phyloP scores from a whole-genome alignment of 2,888 invertebrate species.

The Caenorhabditis afra region DNA sequence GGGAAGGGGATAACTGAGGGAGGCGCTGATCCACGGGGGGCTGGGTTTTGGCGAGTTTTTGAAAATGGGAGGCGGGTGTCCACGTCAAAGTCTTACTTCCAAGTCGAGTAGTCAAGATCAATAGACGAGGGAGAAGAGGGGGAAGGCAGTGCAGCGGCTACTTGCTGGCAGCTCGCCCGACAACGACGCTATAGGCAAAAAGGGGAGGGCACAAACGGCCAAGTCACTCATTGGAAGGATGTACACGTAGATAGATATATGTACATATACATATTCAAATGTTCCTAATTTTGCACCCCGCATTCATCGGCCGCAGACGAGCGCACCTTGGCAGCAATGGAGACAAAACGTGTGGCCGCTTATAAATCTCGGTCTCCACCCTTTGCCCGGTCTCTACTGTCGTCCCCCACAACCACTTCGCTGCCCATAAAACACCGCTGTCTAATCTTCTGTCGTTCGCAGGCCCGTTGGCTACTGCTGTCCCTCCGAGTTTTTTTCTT shows the following conservation, averaged over 20 bases:
- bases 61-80: slow-evolving; percentile 56
- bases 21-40: slow-evolving; percentile 59
- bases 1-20: slow-evolving; percentile 52
- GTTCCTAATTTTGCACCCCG: slow-evolving; percentile 22
- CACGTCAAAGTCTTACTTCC: slow-evolving; percentile 54
- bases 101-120: slow-evolving; percentile 53
- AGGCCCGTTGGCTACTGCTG: not conserved
- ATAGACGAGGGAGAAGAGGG: slow-evolving; percentile 48
- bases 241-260: slow-evolving; percentile 47
- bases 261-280: slow-evolving; percentile 25
- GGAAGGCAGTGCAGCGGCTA: slow-evolving; percentile 43
- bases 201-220: slow-evolving; percentile 54
- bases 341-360: slow-evolving; percentile 31
- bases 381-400: slow-evolving; percentile 1
- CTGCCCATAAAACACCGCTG: slow-evolving; percentile 7
- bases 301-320: slow-evolving; percentile 4
- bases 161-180: slow-evolving; percentile 55
- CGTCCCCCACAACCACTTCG: slow-evolving; percentile 5
- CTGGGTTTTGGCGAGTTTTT: slow-evolving; percentile 58
- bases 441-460: slow-evolving; percentile 15
- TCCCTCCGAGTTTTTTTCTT: not conserved
- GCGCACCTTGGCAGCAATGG: slow-evolving; percentile 17
- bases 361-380: slow-evolving; percentile 30
- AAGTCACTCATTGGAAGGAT: slow-evolving; percentile 56
- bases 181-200: slow-evolving; percentile 49